Evolutionary conservation across 2,113 vertebrate species (phyloP).

Genomic region (Galemys pyrenaicus): DNA sequence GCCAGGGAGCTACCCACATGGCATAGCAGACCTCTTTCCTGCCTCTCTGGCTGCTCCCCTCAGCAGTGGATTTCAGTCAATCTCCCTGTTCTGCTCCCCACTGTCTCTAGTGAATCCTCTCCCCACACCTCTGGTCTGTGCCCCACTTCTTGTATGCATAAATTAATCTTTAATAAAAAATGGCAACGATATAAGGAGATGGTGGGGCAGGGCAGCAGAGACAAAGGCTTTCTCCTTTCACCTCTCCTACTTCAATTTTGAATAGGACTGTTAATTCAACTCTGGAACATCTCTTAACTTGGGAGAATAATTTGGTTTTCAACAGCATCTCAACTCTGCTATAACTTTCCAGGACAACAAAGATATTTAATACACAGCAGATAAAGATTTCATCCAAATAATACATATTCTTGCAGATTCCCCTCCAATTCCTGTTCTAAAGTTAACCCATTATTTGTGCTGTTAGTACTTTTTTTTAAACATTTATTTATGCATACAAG

Average conservation of each 20-base stretch:
- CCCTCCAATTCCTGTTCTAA: conserved; percentile 82
- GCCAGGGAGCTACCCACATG: too few relatives aligned
- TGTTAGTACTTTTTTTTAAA: too few relatives aligned
- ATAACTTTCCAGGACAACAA: conserved; percentile 84
- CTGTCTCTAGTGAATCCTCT: too few relatives aligned
- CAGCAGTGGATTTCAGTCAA: too few relatives aligned
- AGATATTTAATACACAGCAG: conserved; percentile 81
- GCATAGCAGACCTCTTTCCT: too few relatives aligned
- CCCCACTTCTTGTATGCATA: too few relatives aligned
- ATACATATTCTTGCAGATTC: conserved; percentile 77
- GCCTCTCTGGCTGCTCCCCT: too few relatives aligned
- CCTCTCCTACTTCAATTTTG: conserved; percentile 9
- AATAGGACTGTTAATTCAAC: conserved; percentile 69
- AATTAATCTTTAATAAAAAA: too few relatives aligned
- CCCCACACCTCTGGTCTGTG: too few relatives aligned
- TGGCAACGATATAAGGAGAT: background rate
- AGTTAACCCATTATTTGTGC: conserved; percentile 78
- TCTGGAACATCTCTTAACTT: conserved; percentile 70
- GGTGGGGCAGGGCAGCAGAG: background rate
- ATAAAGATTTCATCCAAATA: conserved; percentile 79
- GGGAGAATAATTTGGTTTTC: conserved; percentile 73
- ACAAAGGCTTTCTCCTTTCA: background rate
- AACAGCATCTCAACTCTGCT: conserved; percentile 80
- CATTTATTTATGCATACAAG: too few relatives aligned
- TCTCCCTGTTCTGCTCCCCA: too few relatives aligned